Base-by-base conservation (phyloP, 2,888 invertebrate species). In the Cephus pygmeus region DNA sequence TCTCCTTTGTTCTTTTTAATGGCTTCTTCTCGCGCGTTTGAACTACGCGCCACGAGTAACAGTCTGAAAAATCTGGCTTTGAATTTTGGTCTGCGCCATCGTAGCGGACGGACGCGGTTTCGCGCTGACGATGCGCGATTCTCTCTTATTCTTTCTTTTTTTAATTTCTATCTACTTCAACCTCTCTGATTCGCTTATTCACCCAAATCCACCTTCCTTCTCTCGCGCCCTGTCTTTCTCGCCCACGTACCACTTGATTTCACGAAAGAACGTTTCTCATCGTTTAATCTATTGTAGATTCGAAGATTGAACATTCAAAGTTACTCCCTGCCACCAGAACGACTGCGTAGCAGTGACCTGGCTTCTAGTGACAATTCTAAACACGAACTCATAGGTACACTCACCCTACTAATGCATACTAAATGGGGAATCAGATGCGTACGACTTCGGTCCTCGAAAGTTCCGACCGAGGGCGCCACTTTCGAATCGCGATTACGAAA, bases 51-150 rank as follows among this genome's bases (percentile, higher is more conserved):
- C 76, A 74, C 80, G 81, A 85, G 83, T 81, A 84, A 83, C 83
- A 81, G 76, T 83, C 80, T 79, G 71, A 81, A 86, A 56, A 56
- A 81, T 84, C 82, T 82, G 79, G 76, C 78, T 80, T 79, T 79
- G 77, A 80, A 56, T 56, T 56, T 56, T 56, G 56, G 56, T 56
- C 56, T 56, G 56, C 56, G 56, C 56, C 23, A 56, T 56, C 56
- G 56, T 56, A 56, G 56, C 56, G 56, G 56, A 56, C 71, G 71
- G 71, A 31, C 71, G 71, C 71, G 71, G 3, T 71, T 71, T 33
- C 71, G 71, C 71, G 71, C 71, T 33, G 71, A 35, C 33, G 33
- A 71, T 40, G 40, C 40, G 23, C 40, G 40, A 40, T 40, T 40
- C 15, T 40, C 40, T 40, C 23, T 40, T 15, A 40, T 56, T 23